Conservation (phyloP, 92 coral and sea anemone genomes). For the Epizoanthus fatuus region DNA sequence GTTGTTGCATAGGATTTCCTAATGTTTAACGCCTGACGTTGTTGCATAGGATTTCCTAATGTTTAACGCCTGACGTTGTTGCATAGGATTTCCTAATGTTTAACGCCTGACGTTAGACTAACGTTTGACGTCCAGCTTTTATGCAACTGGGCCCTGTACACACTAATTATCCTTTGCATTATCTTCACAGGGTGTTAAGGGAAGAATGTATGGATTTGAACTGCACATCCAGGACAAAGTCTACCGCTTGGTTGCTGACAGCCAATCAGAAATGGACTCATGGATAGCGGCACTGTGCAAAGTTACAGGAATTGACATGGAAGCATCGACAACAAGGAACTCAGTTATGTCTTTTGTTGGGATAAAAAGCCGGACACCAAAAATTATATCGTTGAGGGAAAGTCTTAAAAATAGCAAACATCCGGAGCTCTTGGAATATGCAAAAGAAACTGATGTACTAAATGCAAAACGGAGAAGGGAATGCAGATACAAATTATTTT, state of each 20-base stretch:
- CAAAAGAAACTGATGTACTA: conserved; percentile 96
- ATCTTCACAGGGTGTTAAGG: conserved; percentile 89
- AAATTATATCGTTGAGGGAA: conserved; percentile 86
- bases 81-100: too few relatives aligned
- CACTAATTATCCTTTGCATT: neutral
- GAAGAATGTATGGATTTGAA: conserved; percentile 99
- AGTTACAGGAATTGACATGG: conserved; percentile 98
- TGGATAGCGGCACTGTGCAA: conserved; percentile 95
- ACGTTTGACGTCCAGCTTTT: too few relatives aligned
- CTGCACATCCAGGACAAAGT: conserved; percentile 97
- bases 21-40: too few relatives aligned
- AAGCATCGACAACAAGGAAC: conserved; percentile 67
- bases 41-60: too few relatives aligned
- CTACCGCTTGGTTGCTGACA: conserved; percentile 96
- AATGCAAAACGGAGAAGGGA: conserved; percentile 93
- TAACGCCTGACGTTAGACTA: too few relatives aligned
- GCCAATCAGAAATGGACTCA: conserved; percentile 96
- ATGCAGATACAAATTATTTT: conserved; percentile 87
- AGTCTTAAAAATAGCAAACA: conserved; percentile 96
- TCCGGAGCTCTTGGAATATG: conserved; percentile 92
- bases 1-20: too few relatives aligned
- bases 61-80: too few relatives aligned
- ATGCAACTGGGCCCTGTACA: neutral
- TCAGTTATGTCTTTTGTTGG: conserved; percentile 68
- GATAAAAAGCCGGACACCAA: conserved; percentile 76